Evolutionary conservation across 2,888 invertebrate species (phyloP).

Genomic region (Chrysolina oricalcia): DNA sequence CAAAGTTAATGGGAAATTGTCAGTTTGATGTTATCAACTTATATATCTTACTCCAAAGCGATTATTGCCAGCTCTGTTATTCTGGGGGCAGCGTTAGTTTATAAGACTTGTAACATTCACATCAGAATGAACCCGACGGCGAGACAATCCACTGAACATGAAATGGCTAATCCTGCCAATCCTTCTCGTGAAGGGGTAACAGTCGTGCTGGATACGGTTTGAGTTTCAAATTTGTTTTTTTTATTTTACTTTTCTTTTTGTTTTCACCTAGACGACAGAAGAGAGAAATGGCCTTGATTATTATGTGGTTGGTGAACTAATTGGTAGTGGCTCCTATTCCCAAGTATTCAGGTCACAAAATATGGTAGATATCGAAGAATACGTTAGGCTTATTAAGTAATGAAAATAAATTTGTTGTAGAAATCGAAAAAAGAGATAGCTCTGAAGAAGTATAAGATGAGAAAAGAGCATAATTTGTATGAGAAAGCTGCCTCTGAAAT

Average conservation of each 20-base stretch:
- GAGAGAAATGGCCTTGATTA: slow-evolving; percentile 24
- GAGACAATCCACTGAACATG: not conserved
- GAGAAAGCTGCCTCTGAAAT: slow-evolving; percentile 51
- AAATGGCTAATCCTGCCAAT: slow-evolving; percentile 2
- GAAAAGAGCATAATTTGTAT: slow-evolving; percentile 16
- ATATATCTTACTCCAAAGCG: slow-evolving; percentile 22
- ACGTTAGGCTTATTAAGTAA: not conserved
- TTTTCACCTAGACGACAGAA: slow-evolving; percentile 37
- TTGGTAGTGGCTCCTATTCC: slow-evolving; percentile 44
- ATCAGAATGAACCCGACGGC: not conserved
- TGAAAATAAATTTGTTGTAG: slow-evolving; percentile 27
- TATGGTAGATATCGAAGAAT: slow-evolving; percentile 23
- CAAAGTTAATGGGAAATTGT: not conserved
- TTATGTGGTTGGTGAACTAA: slow-evolving; percentile 32
- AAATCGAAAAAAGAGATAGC: slow-evolving; percentile 29
- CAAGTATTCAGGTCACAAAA: slow-evolving; percentile 43
- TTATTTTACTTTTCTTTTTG: slow-evolving; percentile 28
- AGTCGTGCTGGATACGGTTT: slow-evolving; percentile 25
- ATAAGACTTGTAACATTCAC: slow-evolving; percentile 15
- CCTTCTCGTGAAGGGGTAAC: slow-evolving; percentile 30
- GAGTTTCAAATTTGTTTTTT: slow-evolving; percentile 26
- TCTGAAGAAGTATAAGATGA: slow-evolving; percentile 42
- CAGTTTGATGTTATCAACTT: slow-evolving; percentile 22
- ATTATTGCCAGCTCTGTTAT: slow-evolving; percentile 26
- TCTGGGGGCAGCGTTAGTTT: slow-evolving; percentile 25